Evolutionary conservation across 1,140 invertebrate species (phyloP), one percentile per base, ranked within the genome.

Genomic region (Aphaenogaster rudis): DNA sequence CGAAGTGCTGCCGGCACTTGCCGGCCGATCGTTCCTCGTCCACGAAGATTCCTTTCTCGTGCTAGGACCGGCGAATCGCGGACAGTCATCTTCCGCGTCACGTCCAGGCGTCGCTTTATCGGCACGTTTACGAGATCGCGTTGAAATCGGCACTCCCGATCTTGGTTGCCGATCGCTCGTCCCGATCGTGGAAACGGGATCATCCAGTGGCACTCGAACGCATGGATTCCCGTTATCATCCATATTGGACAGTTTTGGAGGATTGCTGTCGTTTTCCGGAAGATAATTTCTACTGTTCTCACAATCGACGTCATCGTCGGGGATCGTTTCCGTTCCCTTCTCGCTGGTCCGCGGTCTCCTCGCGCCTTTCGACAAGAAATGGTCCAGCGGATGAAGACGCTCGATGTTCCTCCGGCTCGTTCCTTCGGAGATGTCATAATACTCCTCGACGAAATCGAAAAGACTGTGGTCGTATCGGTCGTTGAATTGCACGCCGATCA

Each of bases 361-460:
- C 0, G n/a, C 7, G 6, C 87, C 71, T 45, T 91, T 93, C 4
- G 90, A 63, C 17, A 93, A 54, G 57, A 95, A 95, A 63, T 94
- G 91, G 17, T 95, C 92, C 63, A 94, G n/a, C 0, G 93, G 93
- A 74, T 93, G 90, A 1, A 90, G 52, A 33, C 84, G 91, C 54
- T 91, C 76, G 0, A 78, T 64, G n/a, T 92, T 91, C 5, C 28
- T 67, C 13, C 91, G 92, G 11, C 88, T 91, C 9, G 81, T 79
- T 0, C 39, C 66, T 0, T 80, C 79, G 5, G 63, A 76, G 0
- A 77, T 52, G 7, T 92, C 88, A 9, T 88, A 89, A 7, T 89
- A 61, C 28, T 94, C 86, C 42, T 93, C 93, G 6, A 90, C 76
- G n/a, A 93, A 93, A 8, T 91, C 86, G 36, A 94, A 93, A 1